A percentile compares a stretch with the other conserved stretches of the same genome.
These are phyloP conservation scores for Sacculina carcini DNA, from an alignment of 2,888 invertebrate genomes.

Conservation along the genomic window DNA sequence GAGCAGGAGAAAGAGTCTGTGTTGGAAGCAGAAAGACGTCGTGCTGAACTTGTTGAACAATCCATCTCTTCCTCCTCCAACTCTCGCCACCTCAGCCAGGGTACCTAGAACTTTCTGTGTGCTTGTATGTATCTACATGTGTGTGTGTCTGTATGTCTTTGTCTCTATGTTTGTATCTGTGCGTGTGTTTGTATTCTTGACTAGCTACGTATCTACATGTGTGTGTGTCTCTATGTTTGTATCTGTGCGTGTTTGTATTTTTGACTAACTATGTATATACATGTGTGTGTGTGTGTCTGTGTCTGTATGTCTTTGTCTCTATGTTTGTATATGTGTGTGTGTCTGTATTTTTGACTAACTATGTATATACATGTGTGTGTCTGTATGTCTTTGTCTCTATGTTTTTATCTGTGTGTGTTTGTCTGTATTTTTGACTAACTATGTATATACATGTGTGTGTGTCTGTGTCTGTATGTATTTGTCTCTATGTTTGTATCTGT, in stretches of 20 bases:
- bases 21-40: too few relatives aligned
- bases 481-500: neutral
- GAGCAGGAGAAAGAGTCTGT: too few relatives aligned
- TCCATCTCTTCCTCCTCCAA: too few relatives aligned
- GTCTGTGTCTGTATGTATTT: neutral
- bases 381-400: too few relatives aligned
- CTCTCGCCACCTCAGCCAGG: too few relatives aligned
- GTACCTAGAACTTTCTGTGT: too few relatives aligned
- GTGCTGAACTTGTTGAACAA: too few relatives aligned
- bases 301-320: neutral
- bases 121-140: conserved; percentile 2
- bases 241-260: neutral
- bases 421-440: neutral
- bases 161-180: neutral
- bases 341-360: neutral
- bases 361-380: neutral
- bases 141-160: neutral
- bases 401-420: neutral
- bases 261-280: neutral
- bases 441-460: neutral
- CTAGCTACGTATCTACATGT: neutral
- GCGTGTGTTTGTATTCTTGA: neutral
- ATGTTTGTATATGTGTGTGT: neutral
- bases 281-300: neutral
- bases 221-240: neutral